A percentile compares a stretch with the other conserved stretches of the same genome.
Conservation (phyloP, 2,797 vertebrate genomes). For the Pseudomugil gertrudae region DNA sequence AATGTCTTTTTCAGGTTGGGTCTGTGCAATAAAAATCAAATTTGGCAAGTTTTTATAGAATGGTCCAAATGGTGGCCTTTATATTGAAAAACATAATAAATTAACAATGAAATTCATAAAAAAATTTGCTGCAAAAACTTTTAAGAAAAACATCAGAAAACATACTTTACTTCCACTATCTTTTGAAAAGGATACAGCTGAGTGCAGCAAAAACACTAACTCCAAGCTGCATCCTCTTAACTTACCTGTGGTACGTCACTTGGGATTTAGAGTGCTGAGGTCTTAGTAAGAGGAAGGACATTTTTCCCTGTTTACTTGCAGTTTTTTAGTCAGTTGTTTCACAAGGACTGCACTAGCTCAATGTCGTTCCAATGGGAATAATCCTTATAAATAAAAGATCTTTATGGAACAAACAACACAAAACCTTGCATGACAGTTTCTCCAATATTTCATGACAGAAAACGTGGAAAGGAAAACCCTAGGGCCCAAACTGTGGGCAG, state of each 20-base stretch:
- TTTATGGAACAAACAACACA: conserved; percentile 23
- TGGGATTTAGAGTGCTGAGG: conserved; percentile 29
- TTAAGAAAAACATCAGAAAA: neutral
- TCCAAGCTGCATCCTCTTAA: conserved; percentile 7
- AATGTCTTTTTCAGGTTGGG: neutral
- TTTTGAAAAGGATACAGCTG: neutral
- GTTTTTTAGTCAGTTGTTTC: conserved; percentile 32
- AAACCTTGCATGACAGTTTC: neutral
- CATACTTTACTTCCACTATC: neutral
- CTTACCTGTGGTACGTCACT: conserved; percentile 31
- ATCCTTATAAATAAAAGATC: conserved; percentile 59
- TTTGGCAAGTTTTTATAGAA: too few species aligned
- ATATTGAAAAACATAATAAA: neutral
- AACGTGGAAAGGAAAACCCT: conserved; percentile 13
- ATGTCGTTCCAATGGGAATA: conserved; percentile 34
- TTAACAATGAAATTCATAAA: neutral
- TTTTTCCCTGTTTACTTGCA: conserved; percentile 25
- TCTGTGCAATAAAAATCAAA: too few species aligned
- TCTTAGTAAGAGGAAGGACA: conserved; percentile 16
- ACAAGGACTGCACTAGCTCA: conserved; percentile 22
- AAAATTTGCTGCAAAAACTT: too few species aligned
- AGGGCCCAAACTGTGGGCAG: conserved; percentile 4
- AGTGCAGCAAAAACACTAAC: conserved; percentile 8
- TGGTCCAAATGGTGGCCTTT: neutral
- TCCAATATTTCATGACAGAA: conserved; percentile 2